A percentile compares a stretch with the other conserved stretches of the same genome.
Conservation (phyloP, 2,113 vertebrate genomes). For the Prunella himalayana region DNA sequence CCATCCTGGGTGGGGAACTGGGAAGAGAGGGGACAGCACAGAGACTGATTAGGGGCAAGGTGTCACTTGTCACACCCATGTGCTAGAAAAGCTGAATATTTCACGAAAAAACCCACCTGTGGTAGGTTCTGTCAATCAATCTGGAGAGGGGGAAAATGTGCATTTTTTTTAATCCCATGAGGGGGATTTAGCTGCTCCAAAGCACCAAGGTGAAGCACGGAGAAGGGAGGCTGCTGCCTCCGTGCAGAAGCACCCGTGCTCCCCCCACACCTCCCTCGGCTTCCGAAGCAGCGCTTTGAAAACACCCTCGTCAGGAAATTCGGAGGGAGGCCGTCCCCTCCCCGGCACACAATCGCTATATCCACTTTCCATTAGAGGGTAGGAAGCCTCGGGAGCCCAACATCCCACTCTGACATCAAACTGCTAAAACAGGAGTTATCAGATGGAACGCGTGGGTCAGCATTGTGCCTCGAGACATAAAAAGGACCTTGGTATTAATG, state of each 20-base stretch:
- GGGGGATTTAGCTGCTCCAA: background rate
- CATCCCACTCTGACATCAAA: conserved; percentile 62
- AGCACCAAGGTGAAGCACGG: background rate
- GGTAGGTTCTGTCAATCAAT: background rate
- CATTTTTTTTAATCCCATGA: fast-evolving
- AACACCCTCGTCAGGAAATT: conserved; percentile 37
- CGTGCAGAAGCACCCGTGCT: background rate
- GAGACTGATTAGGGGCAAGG: background rate
- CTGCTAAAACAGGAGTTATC: conserved; percentile 69
- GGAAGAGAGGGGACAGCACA: background rate
- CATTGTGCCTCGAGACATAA: conserved; percentile 69
- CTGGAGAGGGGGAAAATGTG: too few species aligned
- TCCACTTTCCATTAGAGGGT: conserved; percentile 55
- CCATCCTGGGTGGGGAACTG: background rate
- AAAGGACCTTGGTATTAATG: conserved; percentile 66
- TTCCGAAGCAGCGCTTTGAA: conserved; percentile 9
- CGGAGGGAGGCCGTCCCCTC: background rate
- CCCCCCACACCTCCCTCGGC: background rate
- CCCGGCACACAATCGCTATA: background rate
- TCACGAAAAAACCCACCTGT: background rate
- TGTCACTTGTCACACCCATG: fast-evolving
- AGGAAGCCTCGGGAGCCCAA: conserved; percentile 49
- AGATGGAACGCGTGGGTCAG: conserved; percentile 56
- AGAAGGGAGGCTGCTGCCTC: background rate
- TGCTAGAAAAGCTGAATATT: fast-evolving